phyloP scores from a whole-genome alignment of 2,888 invertebrate genomes.

The Dione juno region DNA sequence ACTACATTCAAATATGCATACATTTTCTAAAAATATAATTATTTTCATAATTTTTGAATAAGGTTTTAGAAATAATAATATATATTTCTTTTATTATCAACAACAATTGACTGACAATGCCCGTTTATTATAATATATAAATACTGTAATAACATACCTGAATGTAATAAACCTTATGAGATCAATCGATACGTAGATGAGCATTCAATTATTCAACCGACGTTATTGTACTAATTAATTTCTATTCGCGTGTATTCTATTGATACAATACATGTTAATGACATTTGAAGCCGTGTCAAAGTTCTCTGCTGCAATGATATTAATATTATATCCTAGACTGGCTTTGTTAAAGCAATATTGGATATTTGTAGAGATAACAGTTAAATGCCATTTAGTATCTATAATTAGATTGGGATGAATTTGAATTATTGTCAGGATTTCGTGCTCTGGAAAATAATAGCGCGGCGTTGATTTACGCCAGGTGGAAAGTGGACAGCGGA shows the following conservation, averaged over 20 bases:
- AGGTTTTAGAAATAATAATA: too few relatives aligned
- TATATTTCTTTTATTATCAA: too few relatives aligned
- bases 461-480: too few relatives aligned
- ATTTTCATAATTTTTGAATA: too few relatives aligned
- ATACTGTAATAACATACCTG: too few relatives aligned
- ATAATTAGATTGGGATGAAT: too few relatives aligned
- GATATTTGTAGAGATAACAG: background rate
- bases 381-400: background rate
- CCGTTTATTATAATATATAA: too few relatives aligned
- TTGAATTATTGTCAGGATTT: too few relatives aligned
- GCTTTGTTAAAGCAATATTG: background rate
- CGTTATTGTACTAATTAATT: slow-evolving; percentile 21
- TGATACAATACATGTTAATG: slow-evolving; percentile 16
- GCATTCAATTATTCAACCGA: slow-evolving; percentile 16
- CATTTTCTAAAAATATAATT: too few relatives aligned
- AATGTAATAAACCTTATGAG: slow-evolving; percentile 4
- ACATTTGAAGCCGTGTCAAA: slow-evolving; percentile 12
- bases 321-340: slow-evolving; percentile 4
- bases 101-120: background rate
- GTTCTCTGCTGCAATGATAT: background rate
- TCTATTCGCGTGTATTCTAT: slow-evolving; percentile 20
- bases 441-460: too few relatives aligned
- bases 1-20: too few relatives aligned
- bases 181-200: slow-evolving; percentile 12
- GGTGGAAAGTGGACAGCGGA: too few relatives aligned